These are phyloP conservation scores for Lasioglossum zephyrum DNA, from an alignment of 2,888 invertebrate genomes.

Conservation along the genomic window DNA sequence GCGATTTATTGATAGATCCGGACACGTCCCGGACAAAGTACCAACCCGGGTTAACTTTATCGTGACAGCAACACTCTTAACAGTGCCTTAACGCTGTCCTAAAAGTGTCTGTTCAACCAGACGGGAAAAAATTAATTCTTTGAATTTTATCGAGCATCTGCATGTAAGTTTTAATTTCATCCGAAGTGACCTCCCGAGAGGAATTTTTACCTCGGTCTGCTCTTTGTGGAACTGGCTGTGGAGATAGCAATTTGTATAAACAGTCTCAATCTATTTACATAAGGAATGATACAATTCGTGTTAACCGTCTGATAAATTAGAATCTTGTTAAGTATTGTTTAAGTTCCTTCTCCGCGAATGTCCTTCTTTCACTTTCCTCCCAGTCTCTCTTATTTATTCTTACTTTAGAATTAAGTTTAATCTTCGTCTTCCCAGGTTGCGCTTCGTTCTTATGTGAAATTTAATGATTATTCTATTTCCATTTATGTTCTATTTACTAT, in stretches of 20 bases:
- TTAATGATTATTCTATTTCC: not conserved
- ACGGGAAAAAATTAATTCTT: not conserved
- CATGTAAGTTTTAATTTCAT: not conserved
- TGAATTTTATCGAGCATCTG: not conserved
- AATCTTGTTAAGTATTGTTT: not conserved
- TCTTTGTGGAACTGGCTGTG: not conserved
- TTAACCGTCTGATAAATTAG: not conserved
- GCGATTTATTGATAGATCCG: constrained; percentile 24
- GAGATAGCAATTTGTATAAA: not conserved
- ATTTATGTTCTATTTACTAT: not conserved
- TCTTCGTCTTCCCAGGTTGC: not conserved
- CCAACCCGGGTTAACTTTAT: not conserved
- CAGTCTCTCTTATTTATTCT: not conserved
- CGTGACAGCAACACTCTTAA: not conserved
- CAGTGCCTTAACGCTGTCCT: not conserved
- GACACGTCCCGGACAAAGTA: constrained; percentile 9
- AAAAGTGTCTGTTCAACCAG: not conserved
- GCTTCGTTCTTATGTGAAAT: not conserved
- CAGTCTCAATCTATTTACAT: not conserved
- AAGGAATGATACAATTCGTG: not conserved
- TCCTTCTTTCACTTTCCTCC: not conserved
- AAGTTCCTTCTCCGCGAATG: not conserved
- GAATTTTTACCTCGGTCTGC: not conserved
- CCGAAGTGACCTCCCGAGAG: not conserved
- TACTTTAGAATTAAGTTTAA: not conserved